These are phyloP conservation scores for Deroplatys truncata DNA, from an alignment of 2,888 invertebrate genomes.

Conservation along the genomic window DNA sequence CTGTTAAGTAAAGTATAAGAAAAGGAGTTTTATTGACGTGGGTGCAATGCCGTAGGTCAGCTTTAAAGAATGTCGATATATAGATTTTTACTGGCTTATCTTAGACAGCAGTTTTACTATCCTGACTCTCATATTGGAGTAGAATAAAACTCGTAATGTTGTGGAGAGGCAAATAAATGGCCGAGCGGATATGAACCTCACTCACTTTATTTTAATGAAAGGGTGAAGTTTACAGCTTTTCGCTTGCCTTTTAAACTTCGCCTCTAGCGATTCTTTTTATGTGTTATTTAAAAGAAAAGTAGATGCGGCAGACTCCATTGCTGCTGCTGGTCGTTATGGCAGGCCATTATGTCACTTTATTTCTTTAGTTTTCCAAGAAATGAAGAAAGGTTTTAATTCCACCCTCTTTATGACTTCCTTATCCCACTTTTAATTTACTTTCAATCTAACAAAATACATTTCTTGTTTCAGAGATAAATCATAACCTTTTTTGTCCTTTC, in stretches of 20 bases:
- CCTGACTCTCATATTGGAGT: not conserved
- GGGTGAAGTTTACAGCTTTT: not conserved
- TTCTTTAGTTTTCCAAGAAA: not conserved
- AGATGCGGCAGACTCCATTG: not conserved
- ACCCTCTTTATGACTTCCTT: no score
- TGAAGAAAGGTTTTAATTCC: not conserved
- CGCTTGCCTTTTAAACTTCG: not conserved
- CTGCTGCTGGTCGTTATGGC: not conserved
- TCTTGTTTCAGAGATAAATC: no score
- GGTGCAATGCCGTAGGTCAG: not conserved
- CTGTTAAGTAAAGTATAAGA: not conserved
- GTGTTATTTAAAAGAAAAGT: not conserved
- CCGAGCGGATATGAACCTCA: not conserved
- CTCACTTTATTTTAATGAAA: not conserved
- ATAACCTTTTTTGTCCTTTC: no score
- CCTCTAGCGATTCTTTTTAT: not conserved
- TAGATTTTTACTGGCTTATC: not conserved
- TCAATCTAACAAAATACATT: no score
- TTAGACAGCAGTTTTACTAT: not conserved
- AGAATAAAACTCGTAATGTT: not conserved
- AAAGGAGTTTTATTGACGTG: not conserved
- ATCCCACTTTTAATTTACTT: no score
- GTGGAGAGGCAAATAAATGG: not conserved
- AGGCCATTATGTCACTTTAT: not conserved
- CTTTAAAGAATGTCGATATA: not conserved